phyloP scores from a whole-genome alignment of 1,140 invertebrate species.

The Lucilia cuprina region DNA sequence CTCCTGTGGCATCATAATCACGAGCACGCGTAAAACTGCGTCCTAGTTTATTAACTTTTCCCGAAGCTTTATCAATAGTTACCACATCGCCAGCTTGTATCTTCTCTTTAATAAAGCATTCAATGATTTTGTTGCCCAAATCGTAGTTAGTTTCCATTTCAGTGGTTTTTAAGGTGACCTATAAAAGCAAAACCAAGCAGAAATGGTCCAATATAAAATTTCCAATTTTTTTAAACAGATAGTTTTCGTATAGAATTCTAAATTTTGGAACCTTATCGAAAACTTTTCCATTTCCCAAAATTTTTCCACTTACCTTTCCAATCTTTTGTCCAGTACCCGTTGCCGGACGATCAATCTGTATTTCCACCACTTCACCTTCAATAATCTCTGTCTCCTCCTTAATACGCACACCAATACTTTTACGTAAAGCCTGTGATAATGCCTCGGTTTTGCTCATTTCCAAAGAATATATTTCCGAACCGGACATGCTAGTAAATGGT shows the following conservation, averaged over 20 bases:
- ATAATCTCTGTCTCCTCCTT: conserved; percentile 99
- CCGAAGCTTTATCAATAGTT: conserved; percentile 97
- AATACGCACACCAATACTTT: conserved; percentile 97
- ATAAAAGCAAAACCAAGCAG: too few relatives aligned
- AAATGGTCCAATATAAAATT: too few relatives aligned
- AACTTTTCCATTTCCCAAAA: too few relatives aligned
- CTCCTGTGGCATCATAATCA: conserved; percentile 96
- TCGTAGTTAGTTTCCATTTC: conserved; percentile 99
- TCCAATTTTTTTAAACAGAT: too few relatives aligned
- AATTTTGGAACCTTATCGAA: too few relatives aligned
- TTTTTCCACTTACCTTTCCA: conserved; percentile 69
- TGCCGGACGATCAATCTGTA: conserved; percentile 94
- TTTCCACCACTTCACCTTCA: conserved; percentile 98
- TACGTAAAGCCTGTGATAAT: conserved; percentile 94
- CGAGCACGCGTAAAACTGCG: conserved; percentile 93
- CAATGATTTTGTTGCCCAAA: conserved; percentile 98
- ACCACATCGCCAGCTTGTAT: conserved; percentile 96
- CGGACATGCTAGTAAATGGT: conserved; percentile 95
- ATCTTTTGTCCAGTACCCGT: conserved; percentile 89
- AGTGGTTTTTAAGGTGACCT: conserved; percentile 94
- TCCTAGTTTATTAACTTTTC: conserved; percentile 94
- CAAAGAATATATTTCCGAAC: conserved; percentile 97
- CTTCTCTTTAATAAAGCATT: conserved; percentile 96
- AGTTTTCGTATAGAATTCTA: too few relatives aligned
- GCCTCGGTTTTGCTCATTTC: conserved; percentile 99